These are phyloP conservation scores for Eupleurogrammus muticus DNA, from an alignment of 2,797 vertebrate species.

Conservation along the genomic window DNA sequence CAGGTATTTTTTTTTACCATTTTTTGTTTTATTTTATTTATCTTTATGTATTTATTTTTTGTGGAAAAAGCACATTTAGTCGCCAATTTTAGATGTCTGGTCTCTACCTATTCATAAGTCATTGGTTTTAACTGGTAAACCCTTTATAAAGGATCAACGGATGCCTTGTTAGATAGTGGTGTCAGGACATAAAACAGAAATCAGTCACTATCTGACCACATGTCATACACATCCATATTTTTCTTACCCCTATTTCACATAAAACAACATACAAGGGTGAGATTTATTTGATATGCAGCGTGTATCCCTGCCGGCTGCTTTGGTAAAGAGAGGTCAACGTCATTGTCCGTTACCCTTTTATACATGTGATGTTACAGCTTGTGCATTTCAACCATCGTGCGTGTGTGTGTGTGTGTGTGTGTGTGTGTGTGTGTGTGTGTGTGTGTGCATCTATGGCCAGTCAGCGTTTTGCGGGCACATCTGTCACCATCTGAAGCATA, in stretches of 20 bases:
- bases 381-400: conserved; percentile 5
- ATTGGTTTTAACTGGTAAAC: background rate
- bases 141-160: too few relatives aligned
- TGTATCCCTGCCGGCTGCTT: conserved; percentile 3
- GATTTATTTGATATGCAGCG: background rate
- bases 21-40: too few relatives aligned
- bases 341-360: conserved; percentile 5
- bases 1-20: too few relatives aligned
- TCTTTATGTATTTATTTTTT: too few relatives aligned
- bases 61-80: too few relatives aligned
- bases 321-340: conserved; percentile 11
- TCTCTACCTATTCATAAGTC: background rate
- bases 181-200: background rate
- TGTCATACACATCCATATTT: background rate
- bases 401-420: background rate
- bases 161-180: background rate
- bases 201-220: too few relatives aligned
- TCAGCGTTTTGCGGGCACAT: conserved; percentile 58
- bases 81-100: too few relatives aligned
- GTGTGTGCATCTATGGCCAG: conserved; percentile 9
- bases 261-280: background rate
- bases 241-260: background rate
- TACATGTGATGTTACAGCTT: conserved; percentile 17
- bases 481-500: conserved; percentile 40
- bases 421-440: conserved; percentile 11